These are phyloP conservation scores for Steinernema khuongi DNA, from an alignment of 1,140 invertebrate genomes.

Conservation along the genomic window DNA sequence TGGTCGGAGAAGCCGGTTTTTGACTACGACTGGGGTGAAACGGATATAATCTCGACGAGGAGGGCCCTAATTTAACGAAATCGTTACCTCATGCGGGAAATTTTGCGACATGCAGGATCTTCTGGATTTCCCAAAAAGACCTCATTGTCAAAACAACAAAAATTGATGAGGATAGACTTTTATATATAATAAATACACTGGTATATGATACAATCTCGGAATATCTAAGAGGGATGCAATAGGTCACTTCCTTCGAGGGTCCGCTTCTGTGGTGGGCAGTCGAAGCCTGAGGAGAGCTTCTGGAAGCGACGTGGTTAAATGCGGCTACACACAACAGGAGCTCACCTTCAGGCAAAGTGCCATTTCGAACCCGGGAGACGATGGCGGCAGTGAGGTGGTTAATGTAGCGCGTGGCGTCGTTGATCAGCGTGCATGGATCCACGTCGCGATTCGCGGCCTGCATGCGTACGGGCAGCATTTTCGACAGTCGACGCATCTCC, in stretches of 20 bases:
- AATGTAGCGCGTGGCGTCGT: conserved; percentile 30
- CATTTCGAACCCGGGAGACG: conserved; percentile 22
- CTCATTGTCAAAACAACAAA: background rate
- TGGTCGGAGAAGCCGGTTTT: too few relatives aligned
- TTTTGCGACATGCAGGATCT: too few relatives aligned
- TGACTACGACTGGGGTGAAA: too few relatives aligned
- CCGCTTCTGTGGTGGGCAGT: background rate
- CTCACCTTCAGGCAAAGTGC: background rate
- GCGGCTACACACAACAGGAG: background rate
- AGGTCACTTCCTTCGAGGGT: background rate
- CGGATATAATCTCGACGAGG: too few relatives aligned
- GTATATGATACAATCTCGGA: background rate
- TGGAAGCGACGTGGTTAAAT: background rate
- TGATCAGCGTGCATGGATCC: conserved; percentile 19
- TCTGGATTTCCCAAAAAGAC: too few relatives aligned
- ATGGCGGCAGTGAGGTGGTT: conserved; percentile 25
- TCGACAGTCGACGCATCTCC: conserved; percentile 22
- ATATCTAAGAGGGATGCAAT: background rate
- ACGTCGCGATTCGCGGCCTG: conserved; percentile 18
- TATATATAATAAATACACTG: background rate
- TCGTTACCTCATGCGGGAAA: too few relatives aligned
- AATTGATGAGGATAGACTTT: background rate
- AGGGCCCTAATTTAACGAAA: too few relatives aligned
- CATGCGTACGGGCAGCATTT: conserved; percentile 23
- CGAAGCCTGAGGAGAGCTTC: background rate